Evolutionary conservation across 2,113 vertebrate species (phyloP), one percentile per base, ranked within the genome.

Genomic region (Gallinago jamesoni): DNA sequence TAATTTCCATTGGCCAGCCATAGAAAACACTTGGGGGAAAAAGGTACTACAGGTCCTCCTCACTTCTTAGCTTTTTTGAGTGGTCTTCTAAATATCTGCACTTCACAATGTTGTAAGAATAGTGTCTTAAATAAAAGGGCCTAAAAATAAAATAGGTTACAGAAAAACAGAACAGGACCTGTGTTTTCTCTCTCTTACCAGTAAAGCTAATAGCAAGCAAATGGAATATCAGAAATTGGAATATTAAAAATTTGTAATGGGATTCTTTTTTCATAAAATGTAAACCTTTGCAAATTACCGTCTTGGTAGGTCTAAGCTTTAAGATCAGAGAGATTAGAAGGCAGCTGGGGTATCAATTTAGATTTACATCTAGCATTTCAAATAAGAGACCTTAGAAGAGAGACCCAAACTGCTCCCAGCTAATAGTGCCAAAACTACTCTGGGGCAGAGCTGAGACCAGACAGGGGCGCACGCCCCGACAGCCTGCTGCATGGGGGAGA

Each of bases 381-480:
- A 55, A 75, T 31, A 77, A 55, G 13, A 78, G 43, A 67, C 7
- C 56, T 31, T 25, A 17, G 22, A 93, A 81, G 23, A 76, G 13
- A 63, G 12, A 53, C 37, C 8, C 37, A 73, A 21, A 9, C 23
- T 60, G 24, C 18, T 73, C 12, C 12, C 6, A 57, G n/a, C 13
- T 31, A 43, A 52, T 19, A 27, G 12, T 52, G 24, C 33, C 47
- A 48, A 84, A 93, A 74, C n/a, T 55, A 8, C n/a, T 24, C 20
- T 2, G 23, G 39, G 22, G 13, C 24, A 66, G 21, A 68, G 27
- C 17, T 67, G 52, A 70, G 41, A 78, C 9, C 15, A 72, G 35
- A 45, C 14, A 31, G 48, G 28, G 24, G 27, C 2, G 17, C 0
- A 2, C 3, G 4, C 3, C 20, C 24, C 22, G 41, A 19, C 3